Conservation (phyloP, 2,797 vertebrate species). For the Chelidonichthys spinosus region DNA sequence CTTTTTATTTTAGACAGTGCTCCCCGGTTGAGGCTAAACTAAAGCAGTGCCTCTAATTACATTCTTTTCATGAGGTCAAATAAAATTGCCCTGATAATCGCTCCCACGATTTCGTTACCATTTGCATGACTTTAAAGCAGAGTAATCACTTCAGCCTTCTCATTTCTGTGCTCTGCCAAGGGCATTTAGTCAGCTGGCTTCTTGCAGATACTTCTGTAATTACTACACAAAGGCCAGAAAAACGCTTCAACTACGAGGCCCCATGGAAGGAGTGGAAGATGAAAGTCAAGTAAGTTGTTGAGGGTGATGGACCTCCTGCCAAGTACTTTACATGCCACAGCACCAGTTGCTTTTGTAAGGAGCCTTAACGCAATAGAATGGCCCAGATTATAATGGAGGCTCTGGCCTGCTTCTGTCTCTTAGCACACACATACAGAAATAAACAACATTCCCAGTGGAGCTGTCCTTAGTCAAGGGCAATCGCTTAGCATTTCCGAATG, state of each 20-base stretch:
- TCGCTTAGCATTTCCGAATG: slow-evolving; percentile 67
- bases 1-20: slow-evolving; percentile 27
- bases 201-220: slow-evolving; percentile 76
- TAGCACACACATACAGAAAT: slow-evolving; percentile 76
- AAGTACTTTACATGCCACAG: slow-evolving; percentile 57
- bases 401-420: slow-evolving; percentile 77
- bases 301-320: slow-evolving; percentile 55
- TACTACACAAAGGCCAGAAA: slow-evolving; percentile 68
- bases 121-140: slow-evolving; percentile 73
- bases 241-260: slow-evolving; percentile 50
- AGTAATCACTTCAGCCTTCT: slow-evolving; percentile 61
- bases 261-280: slow-evolving; percentile 40
- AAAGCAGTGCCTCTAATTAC: slow-evolving; percentile 23
- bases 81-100: slow-evolving; percentile 60
- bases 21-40: slow-evolving; percentile 30
- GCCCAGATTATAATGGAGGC: slow-evolving; percentile 75
- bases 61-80: slow-evolving; percentile 53
- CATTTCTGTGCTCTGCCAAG: slow-evolving; percentile 53
- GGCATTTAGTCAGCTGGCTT: slow-evolving; percentile 66
- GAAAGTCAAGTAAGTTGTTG: slow-evolving; percentile 38
- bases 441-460: slow-evolving; percentile 75
- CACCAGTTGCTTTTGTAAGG: slow-evolving; percentile 61
- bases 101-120: slow-evolving; percentile 58
- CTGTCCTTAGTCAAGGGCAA: slow-evolving; percentile 74
- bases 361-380: slow-evolving; percentile 70